Percentiles rank a stretch among this genome's conserved stretches.
Conservation (phyloP, 2,797 vertebrate species). For the Pangasius mekongensis region DNA sequence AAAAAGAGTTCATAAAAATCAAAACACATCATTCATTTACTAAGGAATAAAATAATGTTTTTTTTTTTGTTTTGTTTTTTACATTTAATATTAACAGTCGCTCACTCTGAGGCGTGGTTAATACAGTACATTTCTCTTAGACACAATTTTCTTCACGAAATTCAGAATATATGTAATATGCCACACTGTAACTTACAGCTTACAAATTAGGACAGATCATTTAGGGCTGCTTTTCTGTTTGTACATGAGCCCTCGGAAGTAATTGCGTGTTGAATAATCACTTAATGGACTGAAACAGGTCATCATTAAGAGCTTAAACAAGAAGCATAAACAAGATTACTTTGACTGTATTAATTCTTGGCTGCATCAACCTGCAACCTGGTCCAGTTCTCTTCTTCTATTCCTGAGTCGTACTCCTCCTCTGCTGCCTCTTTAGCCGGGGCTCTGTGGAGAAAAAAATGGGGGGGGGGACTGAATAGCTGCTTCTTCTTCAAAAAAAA, state of each 20-base stretch:
- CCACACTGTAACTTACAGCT: slow-evolving; percentile 22
- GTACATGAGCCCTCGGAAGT: slow-evolving; percentile 4
- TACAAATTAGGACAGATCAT: slow-evolving; percentile 20
- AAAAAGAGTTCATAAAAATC: slow-evolving; percentile 38
- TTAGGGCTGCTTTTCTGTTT: neutral
- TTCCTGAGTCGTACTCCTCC: slow-evolving; percentile 86
- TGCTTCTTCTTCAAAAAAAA: neutral
- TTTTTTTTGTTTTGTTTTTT: slow-evolving; percentile 16
- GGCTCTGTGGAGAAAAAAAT: slow-evolving; percentile 67
- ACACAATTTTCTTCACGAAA: slow-evolving; percentile 4
- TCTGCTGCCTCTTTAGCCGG: slow-evolving; percentile 81
- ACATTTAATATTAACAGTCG: slow-evolving; percentile 41
- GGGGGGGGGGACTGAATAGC: neutral
- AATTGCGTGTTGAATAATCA: neutral
- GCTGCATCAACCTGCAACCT: slow-evolving; percentile 82
- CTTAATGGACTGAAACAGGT: slow-evolving; percentile 10
- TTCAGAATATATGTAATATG: slow-evolving; percentile 14
- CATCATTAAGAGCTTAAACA: slow-evolving; percentile 2
- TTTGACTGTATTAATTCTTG: slow-evolving; percentile 74
- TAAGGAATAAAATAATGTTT: slow-evolving; percentile 35
- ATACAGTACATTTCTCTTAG: slow-evolving; percentile 22
- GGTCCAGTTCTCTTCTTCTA: slow-evolving; percentile 88
- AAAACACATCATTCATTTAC: neutral
- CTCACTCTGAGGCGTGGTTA: slow-evolving; percentile 22
- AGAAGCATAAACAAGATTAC: neutral